A percentile compares a stretch with the other conserved stretches of the same genome.
Conservation (phyloP, 2,797 vertebrate genomes). For the Danio jaintianensis region DNA sequence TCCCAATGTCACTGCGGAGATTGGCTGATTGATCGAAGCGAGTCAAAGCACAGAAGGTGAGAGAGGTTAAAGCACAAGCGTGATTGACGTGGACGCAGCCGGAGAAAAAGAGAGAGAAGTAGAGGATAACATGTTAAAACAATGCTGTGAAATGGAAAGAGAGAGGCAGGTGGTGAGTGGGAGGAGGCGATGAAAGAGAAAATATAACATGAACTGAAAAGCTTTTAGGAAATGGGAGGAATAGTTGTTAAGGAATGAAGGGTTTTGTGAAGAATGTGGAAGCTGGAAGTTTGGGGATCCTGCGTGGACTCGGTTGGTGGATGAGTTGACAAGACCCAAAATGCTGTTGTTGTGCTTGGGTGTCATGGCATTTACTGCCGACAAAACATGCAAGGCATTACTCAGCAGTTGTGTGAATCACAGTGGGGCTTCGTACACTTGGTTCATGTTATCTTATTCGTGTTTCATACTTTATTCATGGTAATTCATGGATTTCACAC, state of each 20-base stretch:
- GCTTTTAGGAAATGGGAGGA: constrained; percentile 48
- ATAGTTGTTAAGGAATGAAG: constrained; percentile 43
- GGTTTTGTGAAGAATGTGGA: constrained; percentile 21
- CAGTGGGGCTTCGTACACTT: constrained; percentile 6
- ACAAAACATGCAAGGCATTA: constrained; percentile 16
- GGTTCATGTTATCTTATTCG: constrained; percentile 14
- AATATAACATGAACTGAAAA: constrained; percentile 46
- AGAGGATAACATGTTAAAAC: constrained; percentile 59
- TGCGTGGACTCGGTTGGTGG: constrained; percentile 72
- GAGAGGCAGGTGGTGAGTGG: constrained; percentile 64
- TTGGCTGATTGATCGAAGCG: constrained; percentile 77
- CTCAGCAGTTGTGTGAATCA: constrained; percentile 16
- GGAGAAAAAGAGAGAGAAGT: constrained; percentile 32
- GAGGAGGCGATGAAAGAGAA: constrained; percentile 55
- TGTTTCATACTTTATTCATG: constrained; percentile 24
- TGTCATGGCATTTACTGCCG: constrained; percentile 63
- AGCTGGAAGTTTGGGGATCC: constrained; percentile 52
- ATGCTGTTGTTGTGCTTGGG: constrained; percentile 59
- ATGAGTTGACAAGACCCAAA: constrained; percentile 72
- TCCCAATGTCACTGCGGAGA: constrained; percentile 69
- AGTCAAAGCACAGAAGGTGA: constrained; percentile 68
- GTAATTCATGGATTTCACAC: constrained; percentile 30
- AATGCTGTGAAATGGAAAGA: constrained; percentile 47
- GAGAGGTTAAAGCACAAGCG: constrained; percentile 68
- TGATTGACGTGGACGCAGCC: constrained; percentile 73